A percentile compares a stretch with the other conserved stretches of the same genome.
Evolutionary conservation across 2,888 invertebrate species (phyloP).

Genomic region (Electrophaes corylata): DNA sequence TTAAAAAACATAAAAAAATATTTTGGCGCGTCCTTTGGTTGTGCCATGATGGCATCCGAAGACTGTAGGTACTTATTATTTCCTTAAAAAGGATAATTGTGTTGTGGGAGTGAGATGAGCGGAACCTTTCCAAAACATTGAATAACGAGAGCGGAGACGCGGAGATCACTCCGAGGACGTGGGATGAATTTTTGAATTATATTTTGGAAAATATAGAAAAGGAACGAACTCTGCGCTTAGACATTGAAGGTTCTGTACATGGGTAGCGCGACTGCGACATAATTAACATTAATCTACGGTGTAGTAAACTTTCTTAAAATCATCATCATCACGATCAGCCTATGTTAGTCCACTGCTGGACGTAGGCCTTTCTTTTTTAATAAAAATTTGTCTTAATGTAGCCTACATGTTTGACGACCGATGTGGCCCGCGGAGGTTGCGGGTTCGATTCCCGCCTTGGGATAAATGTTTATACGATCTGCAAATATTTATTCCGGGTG

Average conservation of each 20-base stretch:
- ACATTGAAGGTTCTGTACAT: background rate
- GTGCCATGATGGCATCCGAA: constrained; percentile 4
- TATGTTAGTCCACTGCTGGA: too few species aligned
- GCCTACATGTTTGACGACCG: too few species aligned
- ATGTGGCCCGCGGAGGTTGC: too few species aligned
- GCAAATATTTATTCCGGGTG: too few species aligned
- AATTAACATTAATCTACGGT: too few species aligned
- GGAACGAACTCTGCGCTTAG: background rate
- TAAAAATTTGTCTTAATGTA: too few species aligned
- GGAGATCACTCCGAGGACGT: constrained; percentile 8
- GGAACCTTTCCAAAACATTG: constrained; percentile 15
- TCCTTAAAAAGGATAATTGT: constrained; percentile 45
- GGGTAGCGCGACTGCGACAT: background rate
- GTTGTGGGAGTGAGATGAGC: constrained; percentile 23
- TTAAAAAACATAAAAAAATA: too few species aligned
- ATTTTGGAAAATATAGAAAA: background rate
- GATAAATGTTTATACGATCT: too few species aligned
- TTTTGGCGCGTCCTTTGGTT: background rate
- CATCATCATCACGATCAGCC: too few species aligned
- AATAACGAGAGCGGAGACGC: constrained; percentile 9
- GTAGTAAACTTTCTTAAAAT: too few species aligned
- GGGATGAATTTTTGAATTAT: constrained; percentile 2
- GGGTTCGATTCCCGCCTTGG: too few species aligned
- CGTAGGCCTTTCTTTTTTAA: too few species aligned
- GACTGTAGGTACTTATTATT: constrained; percentile 34